Base-by-base conservation (phyloP, 2,888 invertebrate species). In the Lithosia quadra region DNA sequence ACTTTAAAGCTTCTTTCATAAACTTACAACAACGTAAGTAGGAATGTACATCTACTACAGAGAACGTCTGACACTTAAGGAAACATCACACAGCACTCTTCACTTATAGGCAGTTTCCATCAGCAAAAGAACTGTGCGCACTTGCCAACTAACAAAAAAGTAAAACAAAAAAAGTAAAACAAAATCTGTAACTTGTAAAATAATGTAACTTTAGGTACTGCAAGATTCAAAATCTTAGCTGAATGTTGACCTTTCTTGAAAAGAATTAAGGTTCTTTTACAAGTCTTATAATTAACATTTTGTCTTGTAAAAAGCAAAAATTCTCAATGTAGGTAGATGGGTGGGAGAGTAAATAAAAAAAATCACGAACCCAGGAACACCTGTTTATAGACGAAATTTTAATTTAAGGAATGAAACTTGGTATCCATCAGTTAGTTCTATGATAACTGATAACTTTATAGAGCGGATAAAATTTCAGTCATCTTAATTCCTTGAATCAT, bases 1-100 rank as follows among this genome's bases (percentile, higher is more conserved):
- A 88, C 84, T 85, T 93, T 94, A 93, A 94, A 94, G 93, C 93
- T 93, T 91, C 89, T 89, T 93, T 92, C 87, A 87, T 85, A 82
- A 87, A 89, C 86, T 90, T 89, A 90, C 77, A 76, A 84, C 79
- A 83, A 83, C 83, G 86, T 84, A 83, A 87, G 82, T 83, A 86
- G 87, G 84, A 85, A 85, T 83, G 84, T 83, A 82, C 78, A 75
- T 75, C 72, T 73, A 72, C 68, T 71, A 77, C 68, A 69, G 63
- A 74, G 67, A 70, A 71, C 75, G 39, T 72, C 28, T 57, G 56
- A 63, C 63, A 73, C 18, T 68, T 71, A 33, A 63, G 49, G 70
- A 75, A 71, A 69, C 60, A 79, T 75, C 62, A 63, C 55, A 63
- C 22, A 55, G 34, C 34, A 63, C 34, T 28, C 24, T 18, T 53